Base-by-base conservation (phyloP, 2,888 invertebrate species). In the Lithosia quadra region DNA sequence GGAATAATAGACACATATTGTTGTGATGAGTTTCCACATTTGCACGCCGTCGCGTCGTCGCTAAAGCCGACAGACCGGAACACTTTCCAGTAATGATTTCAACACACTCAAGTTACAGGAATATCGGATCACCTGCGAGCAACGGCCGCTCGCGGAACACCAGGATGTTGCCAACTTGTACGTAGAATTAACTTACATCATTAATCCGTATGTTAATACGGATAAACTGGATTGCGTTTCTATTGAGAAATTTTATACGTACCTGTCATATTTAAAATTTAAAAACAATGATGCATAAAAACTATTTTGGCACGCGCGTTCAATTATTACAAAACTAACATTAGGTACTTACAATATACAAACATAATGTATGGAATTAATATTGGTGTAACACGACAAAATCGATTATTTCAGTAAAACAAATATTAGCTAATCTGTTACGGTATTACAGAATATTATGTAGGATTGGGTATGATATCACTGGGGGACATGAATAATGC, bases 21-120 rank as follows among this genome's bases (percentile, higher is more conserved):
- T 79, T 77, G 76, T 76, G 68, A 77, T 73, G 81, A 74, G 84
- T 87, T 86, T 88, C 83, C 82, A 87, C 88, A 87, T 85, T 83
- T 87, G 86, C 83, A 84, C 81, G 72, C 74, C 11, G 56, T 22
- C 72, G 71, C 34, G 75, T 63, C 76, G 78, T 62, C 43, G 74
- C 68, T 66, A 67, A 71, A 67, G 39, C 67, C 86, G 77, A 60
- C 86, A 84, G 88, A 89, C 86, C 91, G 88, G 85, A 91, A 92
- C 91, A 90, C 89, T 92, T 92, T 91, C 91, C 90, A 89, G 90
- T 86, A 89, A 90, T 84, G 87, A 87, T 90, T 90, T 88, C 87
- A 89, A 88, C 86, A 87, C 79, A 76, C 87, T 91, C 86, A 76
- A 81, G 85, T 93, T 91, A 89, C 91, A 85, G 88, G 88, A 89